Conservation (phyloP, 2,113 vertebrate genomes). For the Lutjanus erythropterus region DNA sequence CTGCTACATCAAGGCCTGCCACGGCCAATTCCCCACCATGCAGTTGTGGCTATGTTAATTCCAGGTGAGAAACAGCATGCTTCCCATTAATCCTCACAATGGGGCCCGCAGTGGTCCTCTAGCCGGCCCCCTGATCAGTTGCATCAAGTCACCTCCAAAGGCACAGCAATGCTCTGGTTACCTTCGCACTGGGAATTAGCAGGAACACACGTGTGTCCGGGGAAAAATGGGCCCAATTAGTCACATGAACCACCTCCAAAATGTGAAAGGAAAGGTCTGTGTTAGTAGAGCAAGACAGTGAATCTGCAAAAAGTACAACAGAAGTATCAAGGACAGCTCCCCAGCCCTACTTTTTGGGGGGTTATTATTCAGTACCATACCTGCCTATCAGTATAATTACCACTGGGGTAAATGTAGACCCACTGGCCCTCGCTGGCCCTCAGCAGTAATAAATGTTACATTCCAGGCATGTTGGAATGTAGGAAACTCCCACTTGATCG, state of each 20-base stretch:
- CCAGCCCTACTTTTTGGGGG: constrained; percentile 1
- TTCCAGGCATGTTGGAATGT: constrained; percentile 12
- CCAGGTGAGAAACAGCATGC: constrained; percentile 51
- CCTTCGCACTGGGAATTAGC: constrained; percentile 33
- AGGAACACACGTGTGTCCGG: constrained; percentile 23
- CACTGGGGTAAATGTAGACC: constrained; percentile 27
- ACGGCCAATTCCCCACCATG: constrained; percentile 21
- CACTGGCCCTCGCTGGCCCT: background rate
- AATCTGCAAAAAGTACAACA: background rate
- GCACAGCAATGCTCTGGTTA: constrained; percentile 29
- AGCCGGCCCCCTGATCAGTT: constrained; percentile 10
- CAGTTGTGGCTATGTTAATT: constrained; percentile 20
- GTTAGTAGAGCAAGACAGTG: constrained; percentile 32
- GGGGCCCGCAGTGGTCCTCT: constrained; percentile 15
- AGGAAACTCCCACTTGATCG: constrained; percentile 29
- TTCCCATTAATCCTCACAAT: constrained; percentile 57
- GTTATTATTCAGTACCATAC: constrained; percentile 31
- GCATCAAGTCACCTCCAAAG: constrained; percentile 33
- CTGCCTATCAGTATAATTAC: constrained; percentile 42
- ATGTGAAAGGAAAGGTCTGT: constrained; percentile 29
- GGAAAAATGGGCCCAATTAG: constrained; percentile 50
- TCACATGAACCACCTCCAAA: constrained; percentile 40
- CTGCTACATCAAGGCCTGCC: constrained; percentile 30
- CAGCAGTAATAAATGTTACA: constrained; percentile 35
- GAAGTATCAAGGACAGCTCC: constrained; percentile 26